Conservation (phyloP, 2,797 vertebrate species). For the Streptopelia turtur region DNA sequence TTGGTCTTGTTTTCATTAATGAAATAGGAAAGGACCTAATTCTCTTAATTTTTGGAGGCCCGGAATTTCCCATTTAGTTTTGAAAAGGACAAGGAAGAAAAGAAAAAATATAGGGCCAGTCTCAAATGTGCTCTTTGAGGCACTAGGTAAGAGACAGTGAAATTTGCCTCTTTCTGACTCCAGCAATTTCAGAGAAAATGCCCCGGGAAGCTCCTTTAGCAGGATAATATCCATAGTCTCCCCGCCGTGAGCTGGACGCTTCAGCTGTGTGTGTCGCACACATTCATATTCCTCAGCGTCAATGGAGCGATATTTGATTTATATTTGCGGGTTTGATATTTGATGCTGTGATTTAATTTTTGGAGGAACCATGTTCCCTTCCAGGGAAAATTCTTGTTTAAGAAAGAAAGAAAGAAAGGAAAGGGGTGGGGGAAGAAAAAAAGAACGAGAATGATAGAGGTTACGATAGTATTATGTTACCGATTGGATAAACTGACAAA, state of each 20-base stretch:
- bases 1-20: background rate
- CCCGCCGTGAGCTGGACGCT: background rate
- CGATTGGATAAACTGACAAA: constrained; percentile 72
- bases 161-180: background rate
- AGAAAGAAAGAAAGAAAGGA: constrained; percentile 2
- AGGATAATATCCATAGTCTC: background rate
- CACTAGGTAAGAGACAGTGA: background rate
- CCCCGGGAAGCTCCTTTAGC: background rate
- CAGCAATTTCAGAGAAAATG: background rate
- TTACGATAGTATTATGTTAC: constrained; percentile 71
- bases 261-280: background rate
- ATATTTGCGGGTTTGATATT: background rate
- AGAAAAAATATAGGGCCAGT: background rate
- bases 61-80: background rate
- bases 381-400: constrained; percentile 26
- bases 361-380: constrained; percentile 48
- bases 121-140: background rate
- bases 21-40: background rate
- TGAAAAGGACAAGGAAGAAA: background rate
- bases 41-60: background rate
- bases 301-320: constrained; percentile 31
- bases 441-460: constrained; percentile 29
- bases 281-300: constrained; percentile 14
- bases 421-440: background rate
- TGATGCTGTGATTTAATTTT: constrained; percentile 49